Evolutionary conservation across 1,140 invertebrate genomes (phyloP).

Genomic region (Hylyphantes graminicola): DNA sequence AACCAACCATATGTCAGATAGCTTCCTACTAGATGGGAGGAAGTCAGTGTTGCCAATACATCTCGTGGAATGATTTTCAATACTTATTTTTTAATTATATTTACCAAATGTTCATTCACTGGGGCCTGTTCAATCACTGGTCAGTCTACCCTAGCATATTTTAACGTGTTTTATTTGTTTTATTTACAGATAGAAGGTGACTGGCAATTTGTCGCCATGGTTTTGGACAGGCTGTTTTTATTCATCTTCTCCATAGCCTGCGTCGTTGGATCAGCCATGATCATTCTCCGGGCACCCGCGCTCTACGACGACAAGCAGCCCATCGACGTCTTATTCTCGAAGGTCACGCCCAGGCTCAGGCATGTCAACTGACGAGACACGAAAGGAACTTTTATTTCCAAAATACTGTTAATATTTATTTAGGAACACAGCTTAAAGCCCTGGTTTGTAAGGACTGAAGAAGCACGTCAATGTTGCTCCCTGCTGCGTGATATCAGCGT

Average conservation of each 20-base stretch:
- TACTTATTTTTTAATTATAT: too few relatives aligned
- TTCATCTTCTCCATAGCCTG: constrained; percentile 71
- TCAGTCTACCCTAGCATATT: too few relatives aligned
- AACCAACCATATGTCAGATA: too few relatives aligned
- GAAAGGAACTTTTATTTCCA: neutral
- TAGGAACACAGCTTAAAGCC: neutral
- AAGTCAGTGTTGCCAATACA: too few relatives aligned
- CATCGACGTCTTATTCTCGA: constrained; percentile 85
- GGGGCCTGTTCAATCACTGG: too few relatives aligned
- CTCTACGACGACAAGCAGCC: constrained; percentile 77
- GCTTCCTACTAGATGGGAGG: too few relatives aligned
- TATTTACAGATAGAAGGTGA: constrained; percentile 64
- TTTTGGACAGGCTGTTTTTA: constrained; percentile 66
- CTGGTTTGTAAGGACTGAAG: too few relatives aligned
- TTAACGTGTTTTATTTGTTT: neutral
- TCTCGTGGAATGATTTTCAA: too few relatives aligned
- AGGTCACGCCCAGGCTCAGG: constrained; percentile 72
- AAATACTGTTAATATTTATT: neutral
- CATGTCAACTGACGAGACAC: constrained; percentile 26
- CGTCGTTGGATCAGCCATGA: constrained; percentile 70
- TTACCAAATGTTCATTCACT: too few relatives aligned
- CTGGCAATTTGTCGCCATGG: constrained; percentile 63
- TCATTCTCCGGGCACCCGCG: constrained; percentile 82
- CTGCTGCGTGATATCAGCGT: too few relatives aligned
- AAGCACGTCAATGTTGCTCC: too few relatives aligned